Evolutionary conservation across 2,888 invertebrate species (phyloP).

Genomic region (Coleophora flavipennella): DNA sequence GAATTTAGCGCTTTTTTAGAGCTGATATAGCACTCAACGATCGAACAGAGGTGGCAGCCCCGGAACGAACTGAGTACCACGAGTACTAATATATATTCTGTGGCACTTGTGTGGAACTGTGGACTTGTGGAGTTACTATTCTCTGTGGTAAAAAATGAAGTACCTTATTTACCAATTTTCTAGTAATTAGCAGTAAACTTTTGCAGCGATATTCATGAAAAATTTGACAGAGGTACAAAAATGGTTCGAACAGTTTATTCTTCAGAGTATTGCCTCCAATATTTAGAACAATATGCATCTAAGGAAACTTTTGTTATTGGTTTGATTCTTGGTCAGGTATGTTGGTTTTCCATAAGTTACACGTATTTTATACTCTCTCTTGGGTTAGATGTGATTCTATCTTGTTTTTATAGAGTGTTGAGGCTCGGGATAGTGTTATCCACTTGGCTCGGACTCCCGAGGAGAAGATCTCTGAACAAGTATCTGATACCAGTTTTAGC

Average conservation of each 20-base stretch:
- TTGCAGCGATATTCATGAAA: not conserved
- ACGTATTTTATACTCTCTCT: not conserved
- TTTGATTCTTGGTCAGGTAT: slow-evolving; percentile 86
- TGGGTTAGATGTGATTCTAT: not conserved
- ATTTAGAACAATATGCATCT: slow-evolving; percentile 76
- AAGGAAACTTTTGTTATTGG: slow-evolving; percentile 79
- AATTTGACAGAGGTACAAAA: not conserved
- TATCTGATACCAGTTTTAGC: slow-evolving; percentile 40
- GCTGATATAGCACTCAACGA: no score
- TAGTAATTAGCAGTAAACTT: not conserved
- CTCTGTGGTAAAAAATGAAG: no score
- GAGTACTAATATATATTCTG: no score
- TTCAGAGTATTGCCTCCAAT: slow-evolving; percentile 78
- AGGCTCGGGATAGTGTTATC: slow-evolving; percentile 81
- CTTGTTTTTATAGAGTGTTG: slow-evolving; percentile 64
- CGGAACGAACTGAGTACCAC: no score
- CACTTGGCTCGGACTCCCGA: slow-evolving; percentile 86
- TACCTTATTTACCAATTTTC: no score
- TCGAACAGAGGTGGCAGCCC: no score
- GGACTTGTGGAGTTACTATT: no score
- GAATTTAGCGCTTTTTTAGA: no score
- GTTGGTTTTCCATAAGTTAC: slow-evolving; percentile 10
- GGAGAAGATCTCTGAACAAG: slow-evolving; percentile 46
- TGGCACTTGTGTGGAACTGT: no score
- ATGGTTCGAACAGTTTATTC: slow-evolving; percentile 82